Base-by-base conservation (phyloP, 2,888 invertebrate genomes). In the Leptarthrus brevirostris region DNA sequence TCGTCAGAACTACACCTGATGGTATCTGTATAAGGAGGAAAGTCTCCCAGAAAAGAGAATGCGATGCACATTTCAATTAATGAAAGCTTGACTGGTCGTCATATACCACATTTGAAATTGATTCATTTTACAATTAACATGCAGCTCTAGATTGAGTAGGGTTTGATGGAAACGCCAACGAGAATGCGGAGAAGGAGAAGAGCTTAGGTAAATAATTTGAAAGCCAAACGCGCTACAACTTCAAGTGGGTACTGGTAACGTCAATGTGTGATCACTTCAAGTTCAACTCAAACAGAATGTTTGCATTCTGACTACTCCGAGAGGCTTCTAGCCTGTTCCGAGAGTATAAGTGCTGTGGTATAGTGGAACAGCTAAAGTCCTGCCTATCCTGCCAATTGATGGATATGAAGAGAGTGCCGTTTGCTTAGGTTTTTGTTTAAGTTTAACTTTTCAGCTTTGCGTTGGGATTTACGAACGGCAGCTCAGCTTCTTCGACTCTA, bases 231-330 rank as follows among this genome's bases (percentile, higher is more conserved):
- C 66, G 66, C 47, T 66, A n/a, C 26, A 34, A 26, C 26, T 61
- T 66, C 47, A 66, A 66, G 26, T 66, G 66, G 14, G 49, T 16
- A 49, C 47, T 47, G 66, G n/a, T 47, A 66, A 24, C 44, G 66
- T 24, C 30, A 26, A 66, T 66, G 49, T 66, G 66, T 66, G 66
- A 66, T 66, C 66, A 66, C 66, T 66, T 66, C 47, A 66, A 66
- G 66, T 66, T 66, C 49, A 66, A 66, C 66, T 66, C 66, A 66
- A 66, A 66, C 66, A 66, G 24, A 66, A 47, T 66, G 66, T 66
- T 66, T 66, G 47, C 44, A 36, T 49, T 47, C 49, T 10, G 66
- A 66, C 16, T 14, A 66, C 47, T 66, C 66, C 22, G 30, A 20
- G 47, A 66, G 36, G 66, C 66, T 14, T 20, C 30, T 18, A 26